Conservation (phyloP, 1,140 invertebrate genomes). For the Papilio helenus region DNA sequence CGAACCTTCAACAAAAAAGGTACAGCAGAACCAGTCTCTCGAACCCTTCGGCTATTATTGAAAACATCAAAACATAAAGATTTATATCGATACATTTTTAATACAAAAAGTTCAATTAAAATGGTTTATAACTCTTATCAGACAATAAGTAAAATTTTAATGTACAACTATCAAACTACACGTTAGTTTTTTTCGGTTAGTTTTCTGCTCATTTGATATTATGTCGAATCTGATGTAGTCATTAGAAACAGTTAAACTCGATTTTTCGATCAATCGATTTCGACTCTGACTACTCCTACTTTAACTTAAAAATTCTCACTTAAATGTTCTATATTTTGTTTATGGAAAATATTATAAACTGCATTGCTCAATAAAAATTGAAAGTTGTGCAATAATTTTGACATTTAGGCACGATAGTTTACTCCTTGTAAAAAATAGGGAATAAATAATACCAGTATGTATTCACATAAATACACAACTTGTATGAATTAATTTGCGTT, state of each 20-base stretch:
- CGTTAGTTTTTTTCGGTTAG: no score
- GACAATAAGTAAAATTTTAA: no score
- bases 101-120: background rate
- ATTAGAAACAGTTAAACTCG: no score
- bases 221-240: no score
- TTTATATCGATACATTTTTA: background rate
- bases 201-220: no score
- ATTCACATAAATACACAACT: background rate
- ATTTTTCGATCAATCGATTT: no score
- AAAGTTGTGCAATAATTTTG: constrained; percentile 1
- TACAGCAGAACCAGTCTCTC: constrained; percentile 1
- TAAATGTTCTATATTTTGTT: background rate
- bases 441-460: background rate
- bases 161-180: no score
- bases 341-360: background rate
- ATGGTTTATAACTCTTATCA: background rate
- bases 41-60: constrained; percentile 21
- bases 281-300: no score
- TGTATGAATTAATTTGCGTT: no score
- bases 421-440: background rate
- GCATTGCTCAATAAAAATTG: background rate
- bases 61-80: constrained; percentile 18
- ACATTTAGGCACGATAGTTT: background rate
- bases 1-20: constrained; percentile 11
- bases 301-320: background rate